phyloP scores from a whole-genome alignment of 2,797 vertebrate species.

The Carcharodon carcharias region DNA sequence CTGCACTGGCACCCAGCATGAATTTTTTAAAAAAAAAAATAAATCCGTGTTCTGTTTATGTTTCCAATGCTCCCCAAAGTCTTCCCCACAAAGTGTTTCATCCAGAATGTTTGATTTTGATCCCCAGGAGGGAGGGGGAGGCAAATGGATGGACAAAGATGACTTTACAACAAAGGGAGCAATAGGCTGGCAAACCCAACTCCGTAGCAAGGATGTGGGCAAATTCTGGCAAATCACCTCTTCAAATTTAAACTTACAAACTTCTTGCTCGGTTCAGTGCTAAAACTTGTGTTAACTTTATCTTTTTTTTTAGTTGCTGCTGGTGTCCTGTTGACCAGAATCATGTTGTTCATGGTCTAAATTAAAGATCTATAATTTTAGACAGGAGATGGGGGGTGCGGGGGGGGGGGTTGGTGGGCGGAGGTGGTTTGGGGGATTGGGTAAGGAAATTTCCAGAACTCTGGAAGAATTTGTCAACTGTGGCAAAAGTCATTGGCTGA shows the following conservation, averaged over 20 bases:
- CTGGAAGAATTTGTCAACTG: not conserved
- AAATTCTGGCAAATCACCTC: not conserved
- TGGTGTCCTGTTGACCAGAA: too few species aligned
- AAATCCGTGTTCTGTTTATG: not conserved
- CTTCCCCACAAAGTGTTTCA: not conserved
- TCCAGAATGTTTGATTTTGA: not conserved
- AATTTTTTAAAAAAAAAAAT: not conserved
- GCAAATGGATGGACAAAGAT: not conserved
- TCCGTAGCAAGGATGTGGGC: not conserved
- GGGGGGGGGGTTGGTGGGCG: not conserved
- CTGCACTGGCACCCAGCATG: not conserved
- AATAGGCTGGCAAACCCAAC: too few species aligned
- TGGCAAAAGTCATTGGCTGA: conserved; percentile 6
- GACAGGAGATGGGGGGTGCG: too few species aligned
- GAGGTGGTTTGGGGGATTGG: not conserved
- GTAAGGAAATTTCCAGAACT: not conserved
- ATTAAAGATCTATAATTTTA: not conserved
- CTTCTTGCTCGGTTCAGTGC: not conserved
- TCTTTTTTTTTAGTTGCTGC: not conserved
- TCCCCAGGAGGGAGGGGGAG: not conserved
- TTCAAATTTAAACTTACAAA: not conserved
- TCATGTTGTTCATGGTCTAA: not conserved
- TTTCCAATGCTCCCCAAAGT: not conserved
- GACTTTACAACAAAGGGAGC: too few species aligned
- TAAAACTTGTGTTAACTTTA: not conserved